Conservation (phyloP, 2,888 invertebrate genomes). For the Steinernema carpocapsae region DNA sequence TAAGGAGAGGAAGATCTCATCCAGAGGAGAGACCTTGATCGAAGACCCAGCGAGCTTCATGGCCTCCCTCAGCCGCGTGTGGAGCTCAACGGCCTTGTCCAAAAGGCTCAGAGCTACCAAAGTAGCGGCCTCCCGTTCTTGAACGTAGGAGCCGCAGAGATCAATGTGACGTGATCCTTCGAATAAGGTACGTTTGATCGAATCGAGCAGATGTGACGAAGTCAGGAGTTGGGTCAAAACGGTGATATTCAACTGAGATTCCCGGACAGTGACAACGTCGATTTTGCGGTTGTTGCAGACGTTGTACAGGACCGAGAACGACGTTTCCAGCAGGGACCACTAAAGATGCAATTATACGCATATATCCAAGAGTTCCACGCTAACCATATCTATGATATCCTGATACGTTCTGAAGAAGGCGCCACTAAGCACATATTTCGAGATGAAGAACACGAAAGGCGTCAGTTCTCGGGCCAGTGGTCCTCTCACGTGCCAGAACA, state of each 20-base stretch:
- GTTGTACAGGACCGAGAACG: slow-evolving; percentile 3
- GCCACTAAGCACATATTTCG: background rate
- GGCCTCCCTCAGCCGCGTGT: background rate
- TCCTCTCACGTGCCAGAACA: background rate
- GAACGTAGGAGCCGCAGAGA: background rate
- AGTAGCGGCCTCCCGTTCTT: background rate
- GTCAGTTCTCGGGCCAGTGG: background rate
- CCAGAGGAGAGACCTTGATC: background rate
- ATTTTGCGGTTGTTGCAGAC: background rate
- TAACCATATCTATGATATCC: background rate
- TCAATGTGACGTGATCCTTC: slow-evolving; percentile 5
- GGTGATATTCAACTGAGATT: background rate
- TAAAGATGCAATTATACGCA: background rate
- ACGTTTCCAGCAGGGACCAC: background rate
- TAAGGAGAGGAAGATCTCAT: background rate
- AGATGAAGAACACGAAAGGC: background rate
- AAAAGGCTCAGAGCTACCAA: background rate
- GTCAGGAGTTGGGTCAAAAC: background rate
- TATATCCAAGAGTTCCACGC: background rate
- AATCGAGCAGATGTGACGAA: background rate
- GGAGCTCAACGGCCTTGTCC: background rate
- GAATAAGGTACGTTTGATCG: slow-evolving; percentile 5
- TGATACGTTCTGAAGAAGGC: background rate
- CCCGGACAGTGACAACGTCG: background rate
- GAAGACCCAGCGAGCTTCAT: background rate